These are phyloP conservation scores for Paraplagusia blochii DNA, from an alignment of 2,113 vertebrate species.

Conservation along the genomic window DNA sequence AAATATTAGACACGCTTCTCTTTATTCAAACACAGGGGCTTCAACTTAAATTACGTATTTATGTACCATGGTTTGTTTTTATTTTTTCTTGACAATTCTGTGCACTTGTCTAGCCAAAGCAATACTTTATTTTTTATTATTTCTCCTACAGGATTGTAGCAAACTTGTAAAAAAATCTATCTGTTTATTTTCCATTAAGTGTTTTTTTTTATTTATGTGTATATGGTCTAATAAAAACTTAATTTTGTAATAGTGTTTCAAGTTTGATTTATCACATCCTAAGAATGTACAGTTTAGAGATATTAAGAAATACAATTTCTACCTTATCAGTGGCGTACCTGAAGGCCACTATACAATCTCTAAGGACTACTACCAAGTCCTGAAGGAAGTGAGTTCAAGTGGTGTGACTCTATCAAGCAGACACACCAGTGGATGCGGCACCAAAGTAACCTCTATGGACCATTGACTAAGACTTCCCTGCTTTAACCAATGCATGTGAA, in stretches of 20 bases:
- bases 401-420: too few relatives aligned
- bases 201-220: conserved; percentile 77
- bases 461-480: too few relatives aligned
- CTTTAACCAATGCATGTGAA: too few relatives aligned
- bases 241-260: conserved; percentile 71
- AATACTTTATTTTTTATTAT: conserved; percentile 64
- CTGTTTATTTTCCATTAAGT: conserved; percentile 55
- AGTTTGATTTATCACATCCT: neutral
- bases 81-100: conserved; percentile 70
- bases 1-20: conserved; percentile 70
- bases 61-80: conserved; percentile 56
- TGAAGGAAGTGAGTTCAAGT: too few relatives aligned
- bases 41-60: conserved; percentile 72
- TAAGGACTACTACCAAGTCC: too few relatives aligned
- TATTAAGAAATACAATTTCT: too few relatives aligned
- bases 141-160: conserved; percentile 66
- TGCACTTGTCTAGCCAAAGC: conserved; percentile 70
- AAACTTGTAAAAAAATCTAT: conserved; percentile 54
- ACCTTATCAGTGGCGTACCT: too few relatives aligned
- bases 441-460: too few relatives aligned
- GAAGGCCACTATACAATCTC: too few relatives aligned
- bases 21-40: conserved; percentile 71
- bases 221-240: conserved; percentile 74
- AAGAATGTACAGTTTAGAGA: too few relatives aligned
- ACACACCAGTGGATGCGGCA: too few relatives aligned